These are phyloP conservation scores for Morus bassanus DNA, from an alignment of 2,797 vertebrate genomes.

Conservation along the genomic window DNA sequence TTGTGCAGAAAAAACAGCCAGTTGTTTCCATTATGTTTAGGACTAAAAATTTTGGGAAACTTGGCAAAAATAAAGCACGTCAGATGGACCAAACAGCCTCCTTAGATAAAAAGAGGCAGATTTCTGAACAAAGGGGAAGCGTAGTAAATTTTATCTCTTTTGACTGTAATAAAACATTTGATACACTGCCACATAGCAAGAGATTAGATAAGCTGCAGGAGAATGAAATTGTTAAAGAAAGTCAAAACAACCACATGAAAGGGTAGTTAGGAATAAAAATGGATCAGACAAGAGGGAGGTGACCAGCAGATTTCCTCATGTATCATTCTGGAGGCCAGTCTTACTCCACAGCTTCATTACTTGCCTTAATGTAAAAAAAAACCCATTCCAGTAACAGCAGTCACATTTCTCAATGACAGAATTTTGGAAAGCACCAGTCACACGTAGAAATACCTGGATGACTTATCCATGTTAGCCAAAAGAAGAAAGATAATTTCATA, in stretches of 20 bases:
- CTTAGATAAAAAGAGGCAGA: not conserved
- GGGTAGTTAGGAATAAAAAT: not conserved
- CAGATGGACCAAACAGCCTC: not conserved
- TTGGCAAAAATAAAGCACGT: not conserved
- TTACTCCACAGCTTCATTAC: not conserved
- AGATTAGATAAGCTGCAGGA: not conserved
- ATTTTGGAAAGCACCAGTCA: not conserved
- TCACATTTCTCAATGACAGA: not conserved
- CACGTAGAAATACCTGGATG: not conserved
- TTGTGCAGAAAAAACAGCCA: not conserved
- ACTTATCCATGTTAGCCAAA: not conserved
- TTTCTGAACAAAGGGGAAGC: not conserved
- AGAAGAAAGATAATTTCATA: not conserved
- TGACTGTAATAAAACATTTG: not conserved
- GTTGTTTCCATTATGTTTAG: not conserved
- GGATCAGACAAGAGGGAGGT: not conserved
- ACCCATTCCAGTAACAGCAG: not conserved
- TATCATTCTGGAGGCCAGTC: not conserved
- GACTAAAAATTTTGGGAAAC: not conserved
- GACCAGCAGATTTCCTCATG: not conserved
- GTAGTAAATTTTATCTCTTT: not conserved
- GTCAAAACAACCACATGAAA: not conserved
- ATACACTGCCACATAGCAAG: not conserved
- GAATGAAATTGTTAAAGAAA: not conserved
- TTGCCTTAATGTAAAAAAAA: not conserved